Percentiles rank a stretch among this genome's conserved stretches.
These are phyloP conservation scores for Tipula lateralis DNA, from an alignment of 2,888 invertebrate genomes.

Conservation along the genomic window DNA sequence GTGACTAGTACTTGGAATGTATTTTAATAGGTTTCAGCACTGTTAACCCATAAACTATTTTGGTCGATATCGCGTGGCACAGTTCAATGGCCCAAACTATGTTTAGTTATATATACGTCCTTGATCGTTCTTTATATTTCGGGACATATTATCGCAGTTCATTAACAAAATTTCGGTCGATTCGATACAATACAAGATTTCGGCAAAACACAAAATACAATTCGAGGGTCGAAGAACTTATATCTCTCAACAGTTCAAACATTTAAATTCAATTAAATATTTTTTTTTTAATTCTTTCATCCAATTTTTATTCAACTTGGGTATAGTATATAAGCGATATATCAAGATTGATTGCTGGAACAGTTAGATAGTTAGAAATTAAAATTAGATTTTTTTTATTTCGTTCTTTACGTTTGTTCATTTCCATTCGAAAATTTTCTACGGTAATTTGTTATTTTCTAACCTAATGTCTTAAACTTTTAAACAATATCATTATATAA, in stretches of 20 bases:
- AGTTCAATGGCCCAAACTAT: background rate
- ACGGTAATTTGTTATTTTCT: background rate
- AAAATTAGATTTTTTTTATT: constrained; percentile 4
- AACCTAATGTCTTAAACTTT: background rate
- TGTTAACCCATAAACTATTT: background rate
- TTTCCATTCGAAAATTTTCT: background rate
- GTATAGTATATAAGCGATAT: background rate
- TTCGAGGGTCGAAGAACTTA: background rate
- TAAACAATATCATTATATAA: background rate
- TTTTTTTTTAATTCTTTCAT: background rate
- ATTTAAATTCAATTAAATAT: constrained; percentile 1
- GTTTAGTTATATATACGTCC: background rate
- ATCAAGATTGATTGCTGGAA: constrained; percentile 7
- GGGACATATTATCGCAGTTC: too few species aligned
- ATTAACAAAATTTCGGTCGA: background rate
- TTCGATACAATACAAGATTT: background rate
- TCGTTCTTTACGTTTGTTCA: background rate
- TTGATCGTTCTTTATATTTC: background rate
- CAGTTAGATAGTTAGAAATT: background rate
- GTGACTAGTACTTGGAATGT: background rate
- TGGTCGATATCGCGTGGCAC: background rate
- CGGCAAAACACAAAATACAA: background rate
- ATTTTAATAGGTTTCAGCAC: background rate
- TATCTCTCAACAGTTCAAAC: background rate
- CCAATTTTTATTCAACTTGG: background rate